Conservation (phyloP, 2,888 invertebrate genomes). For the Volucella inanis region DNA sequence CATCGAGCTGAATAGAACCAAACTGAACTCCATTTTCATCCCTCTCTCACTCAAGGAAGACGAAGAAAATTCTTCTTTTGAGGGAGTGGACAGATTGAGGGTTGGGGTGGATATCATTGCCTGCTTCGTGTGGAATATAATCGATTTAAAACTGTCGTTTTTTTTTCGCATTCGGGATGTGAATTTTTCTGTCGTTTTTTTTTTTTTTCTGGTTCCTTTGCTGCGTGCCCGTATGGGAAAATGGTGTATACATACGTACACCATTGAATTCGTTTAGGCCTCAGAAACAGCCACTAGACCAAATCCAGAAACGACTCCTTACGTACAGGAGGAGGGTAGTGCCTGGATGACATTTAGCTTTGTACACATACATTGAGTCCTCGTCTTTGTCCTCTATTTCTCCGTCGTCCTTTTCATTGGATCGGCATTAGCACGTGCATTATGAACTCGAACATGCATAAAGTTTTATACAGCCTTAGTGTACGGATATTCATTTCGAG, state of each 20-base stretch:
- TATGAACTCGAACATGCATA: slow-evolving; percentile 55
- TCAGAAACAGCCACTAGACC: slow-evolving; percentile 60
- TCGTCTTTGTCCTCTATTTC: slow-evolving; percentile 29
- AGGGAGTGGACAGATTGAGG: slow-evolving; percentile 15
- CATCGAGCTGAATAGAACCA: slow-evolving; percentile 55
- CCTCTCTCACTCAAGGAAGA: slow-evolving; percentile 28
- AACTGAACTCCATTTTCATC: slow-evolving; percentile 36
- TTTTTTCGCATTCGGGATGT: slow-evolving; percentile 54
- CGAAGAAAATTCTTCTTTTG: background rate
- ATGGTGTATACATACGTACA: slow-evolving; percentile 20
- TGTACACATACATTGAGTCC: slow-evolving; percentile 34
- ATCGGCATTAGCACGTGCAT: slow-evolving; percentile 73
- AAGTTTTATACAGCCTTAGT: background rate
- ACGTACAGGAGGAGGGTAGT: slow-evolving; percentile 17
- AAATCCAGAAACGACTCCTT: slow-evolving; percentile 19
- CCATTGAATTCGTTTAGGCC: slow-evolving; percentile 40
- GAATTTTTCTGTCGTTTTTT: slow-evolving; percentile 49
- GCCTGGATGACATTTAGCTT: slow-evolving; percentile 38
- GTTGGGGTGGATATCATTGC: slow-evolving; percentile 46
- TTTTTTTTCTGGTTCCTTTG: slow-evolving; percentile 42
- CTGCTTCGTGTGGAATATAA: slow-evolving; percentile 57
- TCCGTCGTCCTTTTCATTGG: slow-evolving; percentile 55
- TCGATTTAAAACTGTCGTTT: slow-evolving; percentile 64
- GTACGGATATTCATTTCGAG: too few species aligned
- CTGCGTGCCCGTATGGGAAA: background rate